Percentiles rank a stretch among this genome's conserved stretches.
Evolutionary conservation across 2,113 vertebrate genomes (phyloP).

Genomic region (Pseudorectes ferrugineus): DNA sequence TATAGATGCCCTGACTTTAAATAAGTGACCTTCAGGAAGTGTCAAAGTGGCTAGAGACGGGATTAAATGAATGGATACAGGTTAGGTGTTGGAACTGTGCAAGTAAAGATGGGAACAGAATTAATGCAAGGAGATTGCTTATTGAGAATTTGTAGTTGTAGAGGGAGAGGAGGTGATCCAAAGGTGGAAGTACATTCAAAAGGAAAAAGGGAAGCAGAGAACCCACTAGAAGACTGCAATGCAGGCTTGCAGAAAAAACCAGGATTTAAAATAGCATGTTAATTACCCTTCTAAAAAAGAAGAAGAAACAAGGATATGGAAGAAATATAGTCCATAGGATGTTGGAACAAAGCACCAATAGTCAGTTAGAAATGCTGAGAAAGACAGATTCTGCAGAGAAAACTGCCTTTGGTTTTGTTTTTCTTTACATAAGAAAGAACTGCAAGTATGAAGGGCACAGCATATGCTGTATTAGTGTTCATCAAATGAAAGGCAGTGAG

Average conservation of each 20-base stretch:
- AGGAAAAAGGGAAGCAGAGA: not conserved
- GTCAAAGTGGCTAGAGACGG: no score
- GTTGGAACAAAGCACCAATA: not conserved
- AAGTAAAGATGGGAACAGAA: not conserved
- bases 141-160: not conserved
- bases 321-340: not conserved
- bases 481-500: not conserved
- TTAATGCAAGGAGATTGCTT: not conserved
- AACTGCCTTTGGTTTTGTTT: not conserved
- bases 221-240: not conserved
- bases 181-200: not conserved
- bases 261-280: not conserved
- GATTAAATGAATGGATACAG: not conserved
- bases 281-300: not conserved
- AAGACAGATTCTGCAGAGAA: not conserved
- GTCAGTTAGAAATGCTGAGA: not conserved
- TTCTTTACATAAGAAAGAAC: not conserved
- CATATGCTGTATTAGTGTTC: not conserved
- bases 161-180: not conserved
- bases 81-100: not conserved
- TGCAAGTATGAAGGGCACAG: not conserved
- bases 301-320: not conserved
- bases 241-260: not conserved
- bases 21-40: not conserved
- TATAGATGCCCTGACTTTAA: not conserved